Conservation (phyloP, 2,888 invertebrate genomes). For the Lamproptera curius region DNA sequence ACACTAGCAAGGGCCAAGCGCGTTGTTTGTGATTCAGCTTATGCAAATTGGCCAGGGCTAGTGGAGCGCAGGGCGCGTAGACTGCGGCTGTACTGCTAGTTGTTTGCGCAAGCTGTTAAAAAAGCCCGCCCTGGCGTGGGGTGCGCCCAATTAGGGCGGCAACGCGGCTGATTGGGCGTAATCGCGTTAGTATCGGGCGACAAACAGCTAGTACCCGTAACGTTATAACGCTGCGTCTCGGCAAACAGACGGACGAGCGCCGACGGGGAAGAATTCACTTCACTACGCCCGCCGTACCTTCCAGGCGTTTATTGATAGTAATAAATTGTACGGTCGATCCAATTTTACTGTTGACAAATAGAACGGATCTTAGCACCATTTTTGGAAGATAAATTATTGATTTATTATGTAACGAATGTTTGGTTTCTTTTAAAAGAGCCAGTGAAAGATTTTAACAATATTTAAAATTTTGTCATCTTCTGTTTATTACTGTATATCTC, state of each 20-base stretch:
- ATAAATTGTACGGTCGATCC: no score
- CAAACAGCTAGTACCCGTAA: constrained; percentile 45
- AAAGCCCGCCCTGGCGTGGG: constrained; percentile 68
- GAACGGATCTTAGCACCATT: no score
- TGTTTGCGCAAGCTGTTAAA: constrained; percentile 73
- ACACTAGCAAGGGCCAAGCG: not conserved
- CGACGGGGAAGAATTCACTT: no score
- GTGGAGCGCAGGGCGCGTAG: constrained; percentile 16
- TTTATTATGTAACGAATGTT: no score
- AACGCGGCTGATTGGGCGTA: constrained; percentile 74
- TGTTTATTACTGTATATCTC: no score
- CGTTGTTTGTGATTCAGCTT: not conserved
- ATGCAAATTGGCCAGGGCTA: constrained; percentile 2
- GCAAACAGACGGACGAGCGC: constrained; percentile 28
- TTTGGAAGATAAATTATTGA: no score
- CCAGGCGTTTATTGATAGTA: no score
- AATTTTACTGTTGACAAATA: no score
- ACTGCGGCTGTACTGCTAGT: constrained; percentile 26
- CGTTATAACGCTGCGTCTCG: constrained; percentile 27
- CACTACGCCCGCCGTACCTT: no score
- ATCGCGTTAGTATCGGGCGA: constrained; percentile 72
- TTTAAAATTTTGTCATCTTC: no score
- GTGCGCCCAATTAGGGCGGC: constrained; percentile 73
- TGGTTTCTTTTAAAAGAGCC: no score
- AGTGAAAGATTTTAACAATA: no score